Evolutionary conservation across 1,140 invertebrate species (phyloP).

Genomic region (Steinernema khuongi): DNA sequence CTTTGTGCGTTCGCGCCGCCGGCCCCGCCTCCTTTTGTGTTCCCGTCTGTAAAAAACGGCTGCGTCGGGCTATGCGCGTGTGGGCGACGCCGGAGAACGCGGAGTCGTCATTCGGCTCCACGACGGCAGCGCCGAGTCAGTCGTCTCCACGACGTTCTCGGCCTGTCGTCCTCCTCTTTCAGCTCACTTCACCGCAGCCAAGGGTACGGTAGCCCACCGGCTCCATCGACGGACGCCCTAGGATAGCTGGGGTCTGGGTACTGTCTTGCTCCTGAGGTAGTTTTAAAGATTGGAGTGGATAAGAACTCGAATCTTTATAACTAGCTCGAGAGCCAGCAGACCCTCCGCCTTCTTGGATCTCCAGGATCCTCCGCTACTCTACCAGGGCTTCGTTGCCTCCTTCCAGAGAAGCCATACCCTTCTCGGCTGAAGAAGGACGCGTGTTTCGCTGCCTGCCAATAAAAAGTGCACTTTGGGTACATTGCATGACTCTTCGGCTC

Average conservation of each 20-base stretch:
- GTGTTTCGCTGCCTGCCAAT: too few species aligned
- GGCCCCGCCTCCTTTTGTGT: not conserved
- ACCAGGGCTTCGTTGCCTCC: too few species aligned
- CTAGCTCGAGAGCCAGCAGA: conserved; percentile 9
- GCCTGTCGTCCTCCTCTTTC: not conserved
- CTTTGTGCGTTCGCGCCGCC: not conserved
- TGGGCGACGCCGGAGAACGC: not conserved
- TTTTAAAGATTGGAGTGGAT: conserved; percentile 11
- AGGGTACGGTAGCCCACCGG: not conserved
- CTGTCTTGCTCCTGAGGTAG: conserved; percentile 14
- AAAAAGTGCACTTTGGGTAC: too few species aligned
- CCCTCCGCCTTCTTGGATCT: not conserved
- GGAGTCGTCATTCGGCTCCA: not conserved
- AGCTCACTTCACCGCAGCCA: not conserved
- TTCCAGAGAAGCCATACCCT: too few species aligned
- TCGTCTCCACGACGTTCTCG: not conserved
- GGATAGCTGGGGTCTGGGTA: not conserved
- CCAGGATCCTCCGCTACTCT: too few species aligned
- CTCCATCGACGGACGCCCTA: not conserved
- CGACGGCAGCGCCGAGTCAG: not conserved
- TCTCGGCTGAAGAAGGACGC: too few species aligned
- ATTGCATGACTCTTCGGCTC: too few species aligned
- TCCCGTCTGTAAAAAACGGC: conserved; percentile 1
- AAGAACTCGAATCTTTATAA: conserved; percentile 2
- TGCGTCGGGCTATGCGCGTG: not conserved